Evolutionary conservation across 2,797 vertebrate genomes (phyloP), one percentile per base, ranked within the genome.

Genomic region (Fratercula arctica): DNA sequence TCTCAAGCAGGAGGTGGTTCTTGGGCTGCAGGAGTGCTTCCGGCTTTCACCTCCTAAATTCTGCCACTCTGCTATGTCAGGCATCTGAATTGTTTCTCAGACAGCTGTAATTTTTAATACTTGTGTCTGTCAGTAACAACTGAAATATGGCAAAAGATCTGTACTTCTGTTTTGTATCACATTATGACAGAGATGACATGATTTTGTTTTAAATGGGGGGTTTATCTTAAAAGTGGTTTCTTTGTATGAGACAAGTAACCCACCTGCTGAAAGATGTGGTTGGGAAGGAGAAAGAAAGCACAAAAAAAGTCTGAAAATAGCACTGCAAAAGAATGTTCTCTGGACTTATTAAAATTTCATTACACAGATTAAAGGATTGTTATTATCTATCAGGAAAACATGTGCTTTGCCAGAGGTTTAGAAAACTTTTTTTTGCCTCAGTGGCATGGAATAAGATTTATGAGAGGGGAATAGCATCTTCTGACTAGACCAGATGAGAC

Each of bases 401-500:
- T 17, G 29, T 66, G n/a, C 11, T 91, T 95, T 80, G 60, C 23
- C 66, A 90, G 69, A 77, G 61, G 31, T 91, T 74, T 64, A 93
- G 33, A 76, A 67, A 74, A 56, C 12, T 31, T 43, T 33, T 56
- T 86, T 80, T 92, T 82, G 10, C 53, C 68, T 60, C 31, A 83
- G 28, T 60, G 41, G 5, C n/a, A 33, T 2, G 2, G 31, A 80
- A 76, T 80, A 93, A 93, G 43, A 75, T 77, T 93, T 90, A 75
- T 84, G 76, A 88, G 57, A 81, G 18, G 16, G 33, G 37, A 91
- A 73, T 51, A 76, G 2, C 59, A 51, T 79, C 5, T 18, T 70
- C 69, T 92, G 90, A 89, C 85, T 88, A 57, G 24, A 85, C 26
- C 21, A 67, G 88, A 79, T 66, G 63, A 85, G 88, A 92, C 77